Evolutionary conservation across 2,797 vertebrate species (phyloP).

Genomic region (Arremon brunneinucha): DNA sequence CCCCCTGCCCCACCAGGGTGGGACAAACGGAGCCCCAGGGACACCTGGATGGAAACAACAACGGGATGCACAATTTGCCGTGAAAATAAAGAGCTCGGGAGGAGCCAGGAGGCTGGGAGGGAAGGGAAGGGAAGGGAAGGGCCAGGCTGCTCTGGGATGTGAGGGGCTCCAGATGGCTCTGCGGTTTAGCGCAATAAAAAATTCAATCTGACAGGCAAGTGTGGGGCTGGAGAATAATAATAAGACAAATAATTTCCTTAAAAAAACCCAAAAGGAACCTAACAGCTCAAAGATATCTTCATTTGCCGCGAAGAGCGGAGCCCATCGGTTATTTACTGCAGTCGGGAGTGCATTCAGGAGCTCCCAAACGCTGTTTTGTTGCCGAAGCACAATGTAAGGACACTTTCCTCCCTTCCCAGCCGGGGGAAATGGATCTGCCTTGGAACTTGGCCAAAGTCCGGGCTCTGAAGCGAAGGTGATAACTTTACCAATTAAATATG

Average conservation of each 20-base stretch:
- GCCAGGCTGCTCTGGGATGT: background rate
- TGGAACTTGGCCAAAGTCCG: slow-evolving; percentile 45
- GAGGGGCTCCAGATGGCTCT: slow-evolving; percentile 74
- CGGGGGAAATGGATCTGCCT: slow-evolving; percentile 33
- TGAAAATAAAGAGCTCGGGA: background rate
- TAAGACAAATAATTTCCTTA: slow-evolving; percentile 24
- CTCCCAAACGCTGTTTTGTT: slow-evolving; percentile 17
- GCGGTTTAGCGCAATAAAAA: slow-evolving; percentile 67
- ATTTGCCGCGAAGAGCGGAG: slow-evolving; percentile 14
- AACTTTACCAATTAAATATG: slow-evolving; percentile 65
- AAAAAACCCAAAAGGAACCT: background rate
- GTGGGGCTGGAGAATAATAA: slow-evolving; percentile 47
- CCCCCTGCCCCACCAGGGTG: background rate
- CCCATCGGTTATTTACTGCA: background rate
- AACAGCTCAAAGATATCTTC: slow-evolving; percentile 56
- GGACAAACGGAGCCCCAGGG: background rate
- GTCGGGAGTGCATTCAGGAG: background rate
- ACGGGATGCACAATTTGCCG: accelerated
- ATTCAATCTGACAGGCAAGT: slow-evolving; percentile 69
- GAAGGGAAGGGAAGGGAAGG: background rate
- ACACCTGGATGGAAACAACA: accelerated
- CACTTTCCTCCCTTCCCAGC: slow-evolving; percentile 1
- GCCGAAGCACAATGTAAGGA: slow-evolving; percentile 38
- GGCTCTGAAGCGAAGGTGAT: slow-evolving; percentile 61
- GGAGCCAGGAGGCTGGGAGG: background rate